Base-by-base conservation (phyloP, 92 coral and sea anemone species). In the Epizoanthus stellaris region DNA sequence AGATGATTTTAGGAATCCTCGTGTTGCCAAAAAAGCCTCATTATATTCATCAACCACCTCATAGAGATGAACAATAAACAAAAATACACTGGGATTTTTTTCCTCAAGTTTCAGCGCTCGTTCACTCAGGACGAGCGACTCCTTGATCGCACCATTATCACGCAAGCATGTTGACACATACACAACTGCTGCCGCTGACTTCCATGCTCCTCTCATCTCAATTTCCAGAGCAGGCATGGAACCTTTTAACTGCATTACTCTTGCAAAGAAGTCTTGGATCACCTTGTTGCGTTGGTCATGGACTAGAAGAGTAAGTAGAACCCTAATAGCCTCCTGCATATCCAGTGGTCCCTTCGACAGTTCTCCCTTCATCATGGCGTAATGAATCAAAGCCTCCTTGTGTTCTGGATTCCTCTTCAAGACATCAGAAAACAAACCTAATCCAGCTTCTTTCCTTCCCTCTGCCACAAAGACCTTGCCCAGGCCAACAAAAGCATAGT, bases 121-220 rank as follows among this genome's bases (percentile, higher is more conserved):
- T 30, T 70, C 43, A 30, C 70, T 70, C 47, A 89, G 49, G 13
- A 61, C 67, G n/a, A 89, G 15, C 3, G 91, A 81, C 60, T 85
- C 66, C 25, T 9, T 49, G 15, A 80, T 19, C 0, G 81, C 89
- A 56, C 91, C 91, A n/a, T 70, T 43, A 11, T 89, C 91, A 52
- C 91, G 91, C 61, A 89, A 66, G 40, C 81, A 77, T 19, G 82
- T 87, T 12, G 91, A 73, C n/a, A 89, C 40, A 65, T 43, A 89
- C 85, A 89, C 82, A 47, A 89, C 3, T 34, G 91, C 81, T 30
- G 65, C 89, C 1, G 91, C 36, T 0, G 85, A 49, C 1, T 85
- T 66, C 91, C 91, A 89, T 17, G 70, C 59, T 17, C 57, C 58
- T 5, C 64, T 77, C 73, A 89, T 57, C 79, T 89, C 88, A 77